These are phyloP conservation scores for Conomelus anceps DNA, from an alignment of 2,888 invertebrate genomes.

Conservation along the genomic window DNA sequence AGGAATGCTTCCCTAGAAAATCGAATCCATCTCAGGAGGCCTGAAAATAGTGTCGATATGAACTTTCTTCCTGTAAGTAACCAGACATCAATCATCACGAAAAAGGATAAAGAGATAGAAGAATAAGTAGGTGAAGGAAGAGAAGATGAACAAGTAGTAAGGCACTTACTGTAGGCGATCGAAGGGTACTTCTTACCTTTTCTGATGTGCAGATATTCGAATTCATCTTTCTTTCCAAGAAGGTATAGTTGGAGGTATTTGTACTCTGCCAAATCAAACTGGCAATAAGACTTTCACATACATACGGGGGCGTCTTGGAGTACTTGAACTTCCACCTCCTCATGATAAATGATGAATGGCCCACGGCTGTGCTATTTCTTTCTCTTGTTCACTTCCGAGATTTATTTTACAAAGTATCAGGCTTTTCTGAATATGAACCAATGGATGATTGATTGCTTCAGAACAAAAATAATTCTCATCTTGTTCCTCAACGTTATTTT, in stretches of 20 bases:
- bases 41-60: background rate
- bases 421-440: background rate
- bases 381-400: background rate
- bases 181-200: background rate
- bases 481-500: background rate
- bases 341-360: background rate
- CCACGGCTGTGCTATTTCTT: background rate
- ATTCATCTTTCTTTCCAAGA: background rate
- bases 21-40: background rate
- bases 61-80: background rate
- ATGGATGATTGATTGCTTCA: background rate
- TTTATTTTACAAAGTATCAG: background rate
- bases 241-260: background rate
- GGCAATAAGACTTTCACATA: background rate
- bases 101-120: background rate
- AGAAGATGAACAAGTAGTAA: background rate
- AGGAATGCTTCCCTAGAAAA: background rate
- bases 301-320: background rate
- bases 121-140: background rate
- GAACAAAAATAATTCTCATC: background rate
- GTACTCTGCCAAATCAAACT: background rate
- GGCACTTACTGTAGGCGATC: background rate
- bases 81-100: background rate
- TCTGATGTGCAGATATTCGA: background rate
- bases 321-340: background rate